Base-by-base conservation (phyloP, 2,888 invertebrate species). In the Mythimna albipuncta region DNA sequence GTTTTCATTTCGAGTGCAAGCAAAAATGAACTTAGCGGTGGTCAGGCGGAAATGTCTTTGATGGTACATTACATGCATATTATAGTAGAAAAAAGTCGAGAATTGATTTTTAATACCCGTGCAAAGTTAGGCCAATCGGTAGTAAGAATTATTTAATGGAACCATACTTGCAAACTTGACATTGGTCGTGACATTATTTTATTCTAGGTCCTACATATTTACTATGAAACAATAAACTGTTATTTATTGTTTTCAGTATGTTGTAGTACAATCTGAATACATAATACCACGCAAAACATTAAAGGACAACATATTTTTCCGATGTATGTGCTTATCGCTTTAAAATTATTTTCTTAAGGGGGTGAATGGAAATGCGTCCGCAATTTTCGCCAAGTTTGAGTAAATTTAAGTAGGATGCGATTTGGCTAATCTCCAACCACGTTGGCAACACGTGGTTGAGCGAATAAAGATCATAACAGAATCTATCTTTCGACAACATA, bases 341-440 rank as follows among this genome's bases (percentile, higher is more conserved):
- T 47, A 32, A 35, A 58, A 58, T 58, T 6, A 58, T 35, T 58
- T 57, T 7, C 57, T 11, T 54, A 21, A 26, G 19, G 57, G 32
- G 38, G 21, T 21, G 44, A 70, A 26, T 44, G 44, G 59, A 47
- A 59, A 47, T 64, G 21, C 9, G 21, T 44, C 41, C 2, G 44
- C 9, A 7, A 54, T n/a, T 57, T 57, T 38, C 19, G 47, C 16
- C 57, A 61, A 21, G 44, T 21, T 71, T 38, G 35, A 61, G 26
- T 50, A n/a, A 21, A 26, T 26, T 26, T 26, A 52, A 52, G 13
- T 52, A n/a, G 16, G 32, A n/a, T 52, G 68, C 19, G 19, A 47
- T 21, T 81, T 79, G 77, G 77, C 81, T 13, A 7, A n/a, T 32
- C 21, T 81, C 79, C 79, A 79, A 65, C 63, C 72, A 81, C 75